Evolutionary conservation across 1,140 invertebrate genomes (phyloP).

Genomic region (Diachasma alloeum): DNA sequence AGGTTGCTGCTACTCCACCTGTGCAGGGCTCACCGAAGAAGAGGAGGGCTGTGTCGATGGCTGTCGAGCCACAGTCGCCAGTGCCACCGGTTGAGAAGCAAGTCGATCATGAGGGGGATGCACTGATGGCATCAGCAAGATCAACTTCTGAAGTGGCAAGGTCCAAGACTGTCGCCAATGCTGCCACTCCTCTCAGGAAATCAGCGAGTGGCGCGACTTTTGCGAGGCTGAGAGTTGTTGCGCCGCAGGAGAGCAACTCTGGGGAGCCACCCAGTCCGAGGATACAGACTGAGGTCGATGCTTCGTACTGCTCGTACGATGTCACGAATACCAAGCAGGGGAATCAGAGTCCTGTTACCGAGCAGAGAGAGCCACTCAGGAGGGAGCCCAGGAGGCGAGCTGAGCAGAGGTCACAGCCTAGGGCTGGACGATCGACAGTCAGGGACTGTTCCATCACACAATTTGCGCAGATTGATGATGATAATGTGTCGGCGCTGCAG

Average conservation of each 20-base stretch:
- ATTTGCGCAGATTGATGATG: slow-evolving; percentile 92
- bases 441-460: slow-evolving; percentile 79
- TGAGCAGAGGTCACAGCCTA: slow-evolving; percentile 52
- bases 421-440: slow-evolving; percentile 52
- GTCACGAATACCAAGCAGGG: slow-evolving; percentile 59
- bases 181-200: slow-evolving; percentile 54
- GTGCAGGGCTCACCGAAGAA: slow-evolving; percentile 58
- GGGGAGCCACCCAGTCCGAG: slow-evolving; percentile 67
- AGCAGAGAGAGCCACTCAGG: slow-evolving; percentile 60
- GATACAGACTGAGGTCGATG: slow-evolving; percentile 69
- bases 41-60: slow-evolving; percentile 66
- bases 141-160: slow-evolving; percentile 60
- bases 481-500: slow-evolving; percentile 87
- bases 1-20: slow-evolving; percentile 46
- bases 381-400: slow-evolving; percentile 59
- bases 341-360: slow-evolving; percentile 62
- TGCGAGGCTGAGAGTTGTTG: slow-evolving; percentile 55
- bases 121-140: slow-evolving; percentile 63
- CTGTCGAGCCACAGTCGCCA: slow-evolving; percentile 58
- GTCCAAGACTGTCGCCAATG: slow-evolving; percentile 50
- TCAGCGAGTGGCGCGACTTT: slow-evolving; percentile 61
- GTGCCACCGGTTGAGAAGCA: slow-evolving; percentile 57
- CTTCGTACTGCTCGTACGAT: slow-evolving; percentile 67
- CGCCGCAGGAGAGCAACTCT: slow-evolving; percentile 49
- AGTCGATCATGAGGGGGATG: slow-evolving; percentile 66